These are phyloP conservation scores for Anthopleura xanthogrammica DNA, from an alignment of 92 coral and sea anemone genomes.

Conservation along the genomic window DNA sequence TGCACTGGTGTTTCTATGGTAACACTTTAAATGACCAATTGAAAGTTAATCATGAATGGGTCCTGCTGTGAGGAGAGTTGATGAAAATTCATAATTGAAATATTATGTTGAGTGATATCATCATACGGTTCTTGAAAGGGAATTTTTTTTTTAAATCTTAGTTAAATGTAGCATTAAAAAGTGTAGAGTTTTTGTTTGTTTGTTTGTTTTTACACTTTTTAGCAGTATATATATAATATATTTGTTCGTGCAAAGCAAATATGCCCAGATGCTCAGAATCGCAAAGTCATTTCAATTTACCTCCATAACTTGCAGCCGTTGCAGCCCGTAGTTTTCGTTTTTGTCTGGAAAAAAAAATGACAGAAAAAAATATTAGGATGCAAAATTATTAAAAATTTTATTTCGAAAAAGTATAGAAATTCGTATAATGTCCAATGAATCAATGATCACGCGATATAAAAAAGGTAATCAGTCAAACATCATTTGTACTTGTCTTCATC, in stretches of 20 bases:
- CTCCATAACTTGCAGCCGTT: constrained; percentile 72
- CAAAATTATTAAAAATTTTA: neutral
- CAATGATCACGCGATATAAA: too few species aligned
- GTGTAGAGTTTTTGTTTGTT: too few species aligned
- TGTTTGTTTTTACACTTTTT: too few species aligned
- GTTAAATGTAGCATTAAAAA: neutral
- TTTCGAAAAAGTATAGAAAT: too few species aligned
- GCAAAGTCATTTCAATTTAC: constrained; percentile 15
- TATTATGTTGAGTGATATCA: neutral
- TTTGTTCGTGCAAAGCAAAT: too few species aligned
- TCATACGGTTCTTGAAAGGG: neutral
- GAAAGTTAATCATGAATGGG: neutral
- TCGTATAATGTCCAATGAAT: too few species aligned
- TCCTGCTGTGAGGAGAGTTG: neutral
- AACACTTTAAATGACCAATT: neutral
- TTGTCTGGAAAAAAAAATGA: constrained; percentile 48
- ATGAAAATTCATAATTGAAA: neutral
- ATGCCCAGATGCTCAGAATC: too few species aligned
- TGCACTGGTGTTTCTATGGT: neutral
- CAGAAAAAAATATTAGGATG: neutral
- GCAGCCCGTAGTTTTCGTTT: constrained; percentile 76
- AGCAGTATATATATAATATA: too few species aligned
- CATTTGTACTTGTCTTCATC: too few species aligned
- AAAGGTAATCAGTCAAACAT: too few species aligned
- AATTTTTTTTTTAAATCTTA: neutral